These are phyloP conservation scores for Macrosiphum euphorbiae DNA, from an alignment of 2,888 invertebrate genomes.

Conservation along the genomic window DNA sequence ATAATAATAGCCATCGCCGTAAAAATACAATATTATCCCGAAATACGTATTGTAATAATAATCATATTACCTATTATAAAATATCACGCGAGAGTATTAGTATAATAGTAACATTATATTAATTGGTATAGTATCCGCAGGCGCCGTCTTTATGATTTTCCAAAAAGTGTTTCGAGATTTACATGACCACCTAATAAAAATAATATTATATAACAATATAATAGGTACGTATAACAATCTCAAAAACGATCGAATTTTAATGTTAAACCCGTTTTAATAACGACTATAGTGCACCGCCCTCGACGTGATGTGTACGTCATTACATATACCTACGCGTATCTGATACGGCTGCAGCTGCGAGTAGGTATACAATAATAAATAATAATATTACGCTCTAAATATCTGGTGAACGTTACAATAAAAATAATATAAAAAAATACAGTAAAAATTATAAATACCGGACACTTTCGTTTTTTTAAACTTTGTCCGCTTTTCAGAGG, in stretches of 20 bases:
- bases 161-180: not conserved
- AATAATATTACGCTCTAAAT: not conserved
- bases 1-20: not conserved
- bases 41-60: not conserved
- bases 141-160: not conserved
- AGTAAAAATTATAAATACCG: no score
- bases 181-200: not conserved
- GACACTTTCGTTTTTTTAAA: no score
- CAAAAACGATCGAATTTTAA: not conserved
- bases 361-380: not conserved
- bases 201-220: not conserved
- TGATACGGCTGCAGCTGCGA: not conserved
- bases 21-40: not conserved
- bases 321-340: not conserved
- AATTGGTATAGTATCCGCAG: not conserved
- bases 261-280: not conserved
- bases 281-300: not conserved
- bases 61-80: no score
- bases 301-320: not conserved
- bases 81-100: no score
- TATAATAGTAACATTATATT: not conserved
- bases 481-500: no score
- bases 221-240: not conserved
- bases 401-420: not conserved
- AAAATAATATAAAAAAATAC: not conserved